phyloP scores from a whole-genome alignment of 2,113 vertebrate species.

The Neolamprologus ventralis region DNA sequence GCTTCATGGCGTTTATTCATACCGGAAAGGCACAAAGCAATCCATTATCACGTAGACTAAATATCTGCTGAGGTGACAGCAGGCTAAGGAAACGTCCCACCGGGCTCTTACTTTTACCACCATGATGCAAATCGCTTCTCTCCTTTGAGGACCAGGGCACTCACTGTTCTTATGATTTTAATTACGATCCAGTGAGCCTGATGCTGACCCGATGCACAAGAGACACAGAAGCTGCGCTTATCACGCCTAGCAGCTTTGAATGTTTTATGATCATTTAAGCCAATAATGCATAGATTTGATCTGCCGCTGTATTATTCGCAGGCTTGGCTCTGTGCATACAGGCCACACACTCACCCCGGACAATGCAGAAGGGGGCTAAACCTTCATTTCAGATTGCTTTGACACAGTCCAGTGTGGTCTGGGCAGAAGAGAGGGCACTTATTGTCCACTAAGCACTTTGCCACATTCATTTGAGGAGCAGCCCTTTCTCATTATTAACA shows the following conservation, averaged over 20 bases:
- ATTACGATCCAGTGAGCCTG: background rate
- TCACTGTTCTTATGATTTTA: background rate
- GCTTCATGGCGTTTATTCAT: conserved; percentile 44
- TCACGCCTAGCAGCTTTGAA: background rate
- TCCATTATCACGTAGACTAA: conserved; percentile 45
- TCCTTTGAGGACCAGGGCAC: background rate
- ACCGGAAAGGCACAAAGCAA: conserved; percentile 29
- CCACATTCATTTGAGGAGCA: conserved; percentile 72
- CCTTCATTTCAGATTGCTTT: conserved; percentile 64
- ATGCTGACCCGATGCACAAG: background rate
- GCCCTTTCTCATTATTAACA: conserved; percentile 72
- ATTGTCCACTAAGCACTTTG: conserved; percentile 67
- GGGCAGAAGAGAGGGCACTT: conserved; percentile 60
- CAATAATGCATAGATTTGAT: background rate
- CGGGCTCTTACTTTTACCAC: background rate
- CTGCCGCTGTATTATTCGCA: conserved; percentile 9
- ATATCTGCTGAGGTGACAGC: conserved; percentile 12
- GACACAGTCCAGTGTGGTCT: conserved; percentile 63
- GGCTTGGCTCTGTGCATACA: conserved; percentile 11
- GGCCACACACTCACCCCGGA: conserved; percentile 31
- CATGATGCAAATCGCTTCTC: background rate
- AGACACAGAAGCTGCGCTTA: background rate
- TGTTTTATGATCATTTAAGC: background rate
- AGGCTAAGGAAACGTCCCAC: conserved; percentile 28
- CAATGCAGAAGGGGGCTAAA: conserved; percentile 44